Evolutionary conservation across 2,113 vertebrate species (phyloP), one percentile per base, ranked within the genome.

Genomic region (Sinocyclocheilus grahami): DNA sequence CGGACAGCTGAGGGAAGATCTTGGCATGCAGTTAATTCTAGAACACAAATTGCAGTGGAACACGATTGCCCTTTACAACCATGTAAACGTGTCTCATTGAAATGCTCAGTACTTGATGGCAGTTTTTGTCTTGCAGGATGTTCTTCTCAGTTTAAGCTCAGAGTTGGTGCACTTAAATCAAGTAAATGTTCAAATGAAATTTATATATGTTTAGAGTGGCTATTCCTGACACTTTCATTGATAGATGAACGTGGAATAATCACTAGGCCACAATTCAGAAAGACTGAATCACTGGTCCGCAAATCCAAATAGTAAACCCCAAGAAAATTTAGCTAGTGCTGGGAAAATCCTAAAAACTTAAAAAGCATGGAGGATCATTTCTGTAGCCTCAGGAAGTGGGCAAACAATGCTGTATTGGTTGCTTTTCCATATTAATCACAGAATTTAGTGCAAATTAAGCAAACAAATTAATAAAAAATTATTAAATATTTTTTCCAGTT

Each of bases 31-130:
- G 82, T 89, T 91, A 90, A 82, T 87, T 90, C 87, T 90, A 85
- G 86, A 69, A 65, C 89, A 86, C 69, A 71, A 90, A 88, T 89
- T 84, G 86, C 88, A 88, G 87, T 86, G 85, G 7, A 60, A 83
- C 80, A 86, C 88, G 77, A 74, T 82, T 84, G 53, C 74, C 16
- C 82, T 92, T 92, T 92, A 91, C 89, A 82, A 88, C 90, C 74
- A 37, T 78, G 86, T 90, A 86, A 88, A 89, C 88, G 88, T 83
- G 72, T 82, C 88, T 90, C 79, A 88, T 90, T 90, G 30, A 67
- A 79, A 63, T 63, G 24, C 39, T 82, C 14, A n/a, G 42, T 65
- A 12, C 62, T 48, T 11, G 27, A 51, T 13, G 4, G 37, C 75
- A 18, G 42, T 24, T 37, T 12, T 62, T 62, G 22, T n/a, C 60